Conservation (phyloP, 2,113 vertebrate genomes). For the Stomatorhinus ivindoensis region DNA sequence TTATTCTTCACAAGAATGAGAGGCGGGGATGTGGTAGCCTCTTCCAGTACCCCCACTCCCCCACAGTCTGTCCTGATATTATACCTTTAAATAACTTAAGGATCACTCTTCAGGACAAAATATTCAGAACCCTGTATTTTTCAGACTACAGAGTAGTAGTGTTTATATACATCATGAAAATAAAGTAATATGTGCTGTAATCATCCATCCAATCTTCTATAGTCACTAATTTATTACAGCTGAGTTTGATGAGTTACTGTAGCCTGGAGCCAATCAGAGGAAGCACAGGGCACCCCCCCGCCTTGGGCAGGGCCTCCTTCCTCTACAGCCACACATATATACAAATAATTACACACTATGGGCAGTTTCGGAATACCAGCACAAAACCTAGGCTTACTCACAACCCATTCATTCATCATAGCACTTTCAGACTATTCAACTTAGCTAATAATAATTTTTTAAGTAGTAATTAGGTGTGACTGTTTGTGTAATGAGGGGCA, state of each 20-base stretch:
- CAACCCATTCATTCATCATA: background rate
- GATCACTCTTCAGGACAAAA: background rate
- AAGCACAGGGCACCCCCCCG: background rate
- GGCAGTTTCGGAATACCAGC: background rate
- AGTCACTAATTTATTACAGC: background rate
- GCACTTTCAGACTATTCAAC: background rate
- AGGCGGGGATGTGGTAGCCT: background rate
- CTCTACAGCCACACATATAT: background rate
- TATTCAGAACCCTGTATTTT: background rate
- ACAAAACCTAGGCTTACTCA: background rate
- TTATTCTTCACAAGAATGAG: background rate
- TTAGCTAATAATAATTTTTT: background rate
- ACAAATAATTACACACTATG: background rate
- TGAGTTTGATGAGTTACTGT: background rate
- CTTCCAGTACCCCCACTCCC: background rate
- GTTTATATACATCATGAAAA: background rate
- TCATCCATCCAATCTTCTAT: background rate
- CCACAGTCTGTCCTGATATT: background rate
- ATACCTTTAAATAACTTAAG: background rate
- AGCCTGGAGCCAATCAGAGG: background rate
- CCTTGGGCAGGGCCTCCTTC: background rate
- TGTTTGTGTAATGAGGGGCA: background rate
- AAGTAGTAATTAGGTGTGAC: background rate
- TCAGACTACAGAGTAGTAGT: background rate
- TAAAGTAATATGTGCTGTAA: background rate